These are phyloP conservation scores for Globodera rostochiensis DNA, from an alignment of 1,140 invertebrate genomes.

Conservation along the genomic window DNA sequence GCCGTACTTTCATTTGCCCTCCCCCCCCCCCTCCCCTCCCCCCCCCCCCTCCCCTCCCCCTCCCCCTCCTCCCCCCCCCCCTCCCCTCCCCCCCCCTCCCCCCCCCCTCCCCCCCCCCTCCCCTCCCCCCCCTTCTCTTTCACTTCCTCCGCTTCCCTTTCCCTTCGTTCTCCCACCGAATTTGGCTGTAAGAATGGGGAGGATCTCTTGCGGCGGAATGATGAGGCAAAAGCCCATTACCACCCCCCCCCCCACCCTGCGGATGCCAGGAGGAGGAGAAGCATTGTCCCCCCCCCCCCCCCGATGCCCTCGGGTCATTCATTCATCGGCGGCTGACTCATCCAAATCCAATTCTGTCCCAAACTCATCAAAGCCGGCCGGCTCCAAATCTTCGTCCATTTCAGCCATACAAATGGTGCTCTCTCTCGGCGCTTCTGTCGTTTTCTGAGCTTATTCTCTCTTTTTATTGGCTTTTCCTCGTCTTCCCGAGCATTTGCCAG, in stretches of 20 bases:
- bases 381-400: not conserved
- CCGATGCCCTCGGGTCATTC: not conserved
- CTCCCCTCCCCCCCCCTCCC: not conserved
- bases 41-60: not conserved
- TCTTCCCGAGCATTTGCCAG: too few species aligned
- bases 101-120: not conserved
- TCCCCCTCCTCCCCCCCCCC: too few species aligned
- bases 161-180: slow-evolving; percentile 2
- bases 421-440: not conserved
- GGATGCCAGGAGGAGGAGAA: too few species aligned
- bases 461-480: not conserved
- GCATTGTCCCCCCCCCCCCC: not conserved
- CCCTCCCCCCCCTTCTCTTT: too few species aligned
- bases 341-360: slow-evolving; percentile 3
- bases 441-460: not conserved
- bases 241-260: not conserved
- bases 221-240: not conserved
- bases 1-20: not conserved
- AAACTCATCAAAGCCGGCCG: not conserved
- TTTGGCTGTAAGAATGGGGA: not conserved
- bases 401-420: not conserved
- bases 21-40: not conserved
- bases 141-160: too few species aligned
- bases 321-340: not conserved
- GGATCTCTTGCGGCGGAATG: not conserved